Evolutionary conservation across 1,140 invertebrate species (phyloP).

Genomic region (Bradynema listronoti): DNA sequence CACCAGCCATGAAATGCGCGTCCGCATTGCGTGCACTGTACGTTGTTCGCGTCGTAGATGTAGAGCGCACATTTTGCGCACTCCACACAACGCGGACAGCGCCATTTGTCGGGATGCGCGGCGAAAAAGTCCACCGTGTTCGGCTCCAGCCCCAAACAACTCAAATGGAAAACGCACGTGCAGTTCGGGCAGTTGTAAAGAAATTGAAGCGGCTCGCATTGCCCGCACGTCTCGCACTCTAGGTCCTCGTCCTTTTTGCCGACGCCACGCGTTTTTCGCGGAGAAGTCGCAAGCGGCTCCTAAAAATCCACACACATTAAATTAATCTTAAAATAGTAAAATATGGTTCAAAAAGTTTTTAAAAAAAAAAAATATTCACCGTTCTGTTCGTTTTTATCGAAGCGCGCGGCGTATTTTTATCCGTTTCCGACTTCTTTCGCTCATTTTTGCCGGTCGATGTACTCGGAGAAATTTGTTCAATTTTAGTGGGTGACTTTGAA

Average conservation of each 20-base stretch:
- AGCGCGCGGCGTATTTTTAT: too few species aligned
- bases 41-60: constrained; percentile 17
- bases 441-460: background rate
- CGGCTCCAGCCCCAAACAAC: constrained; percentile 7
- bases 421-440: background rate
- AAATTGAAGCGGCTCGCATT: background rate
- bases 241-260: background rate
- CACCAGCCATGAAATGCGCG: constrained; percentile 14
- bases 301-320: too few species aligned
- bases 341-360: too few species aligned
- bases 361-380: too few species aligned
- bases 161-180: background rate
- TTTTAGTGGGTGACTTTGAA: too few species aligned
- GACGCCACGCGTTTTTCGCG: background rate
- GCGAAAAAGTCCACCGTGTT: background rate
- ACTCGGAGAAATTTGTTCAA: background rate
- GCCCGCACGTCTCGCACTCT: background rate
- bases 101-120: constrained; percentile 10
- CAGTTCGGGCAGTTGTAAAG: background rate
- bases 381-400: too few species aligned
- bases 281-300: background rate
- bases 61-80: constrained; percentile 8
- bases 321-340: too few species aligned
- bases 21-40: constrained; percentile 20
- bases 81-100: constrained; percentile 12